Evolutionary conservation across 35 echinoderm and acorn worm species (phyloP).

Genomic region (Ophiothrix spiculata): DNA sequence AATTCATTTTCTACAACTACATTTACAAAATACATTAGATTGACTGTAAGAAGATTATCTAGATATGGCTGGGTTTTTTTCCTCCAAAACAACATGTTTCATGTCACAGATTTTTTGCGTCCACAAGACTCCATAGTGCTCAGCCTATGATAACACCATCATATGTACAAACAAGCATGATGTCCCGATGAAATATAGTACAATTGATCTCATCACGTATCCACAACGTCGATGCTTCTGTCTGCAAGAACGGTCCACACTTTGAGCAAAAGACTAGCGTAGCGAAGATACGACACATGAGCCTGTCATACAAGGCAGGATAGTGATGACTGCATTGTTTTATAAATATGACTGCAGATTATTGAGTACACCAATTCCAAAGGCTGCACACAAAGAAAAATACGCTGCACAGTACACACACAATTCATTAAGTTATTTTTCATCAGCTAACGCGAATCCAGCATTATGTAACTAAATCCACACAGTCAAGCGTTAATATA

Average conservation of each 20-base stretch:
- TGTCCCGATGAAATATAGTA: too few relatives aligned
- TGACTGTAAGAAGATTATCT: neutral
- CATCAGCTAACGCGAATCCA: neutral
- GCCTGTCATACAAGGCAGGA: too few relatives aligned
- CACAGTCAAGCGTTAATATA: neutral
- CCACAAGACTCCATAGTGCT: neutral
- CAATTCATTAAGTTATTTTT: neutral
- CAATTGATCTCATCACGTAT: too few relatives aligned
- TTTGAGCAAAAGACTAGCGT: too few relatives aligned
- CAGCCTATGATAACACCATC: neutral
- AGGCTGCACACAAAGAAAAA: neutral
- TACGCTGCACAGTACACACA: constrained; percentile 2
- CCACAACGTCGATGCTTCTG: too few relatives aligned
- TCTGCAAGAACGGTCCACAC: too few relatives aligned
- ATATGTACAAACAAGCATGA: neutral
- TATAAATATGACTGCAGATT: neutral
- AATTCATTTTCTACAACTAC: constrained; percentile 9
- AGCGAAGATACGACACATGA: too few relatives aligned
- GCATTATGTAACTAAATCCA: neutral
- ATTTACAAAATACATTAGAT: constrained; percentile 13
- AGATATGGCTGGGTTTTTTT: neutral
- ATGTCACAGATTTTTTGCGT: neutral
- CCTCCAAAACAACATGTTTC: too few relatives aligned
- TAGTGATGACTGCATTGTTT: too few relatives aligned
- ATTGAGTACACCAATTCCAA: neutral